Base-by-base conservation (phyloP, 2,113 vertebrate genomes). In the Elephas maximus region DNA sequence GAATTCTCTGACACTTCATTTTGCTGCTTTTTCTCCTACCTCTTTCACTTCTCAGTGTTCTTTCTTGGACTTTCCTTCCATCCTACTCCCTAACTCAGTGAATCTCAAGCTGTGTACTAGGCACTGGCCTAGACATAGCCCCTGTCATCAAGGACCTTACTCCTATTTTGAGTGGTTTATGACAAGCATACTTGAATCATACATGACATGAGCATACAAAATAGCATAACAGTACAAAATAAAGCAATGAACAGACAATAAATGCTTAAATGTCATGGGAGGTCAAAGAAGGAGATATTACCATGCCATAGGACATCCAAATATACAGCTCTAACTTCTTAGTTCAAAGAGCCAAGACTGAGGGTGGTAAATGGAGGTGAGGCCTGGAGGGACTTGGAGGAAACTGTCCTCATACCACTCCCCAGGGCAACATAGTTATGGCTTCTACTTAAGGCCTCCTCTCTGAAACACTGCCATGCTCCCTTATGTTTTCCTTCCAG, bases 401-500 rank as follows among this genome's bases (percentile, higher is more conserved):
- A 85, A 85, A 63, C 10, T 30, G 51, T 17, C 17, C 90, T 81
- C 23, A 37, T 30, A 30, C 12, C 2, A 90, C 44, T 69, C 12
- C 67, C 33, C 80, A 71, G 80, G 37, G 17, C 9, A 78, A 73
- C 3, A 17, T 51, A 88, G 26, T 23, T 81, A 95, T 82, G 33
- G 14, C 10, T 74, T 80, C 44, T 87, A 12, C 80, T 84, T 81
- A 90, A 93, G 37, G 71, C 41, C 41, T 94, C 24, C 23, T 1
- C 20, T 82, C 48, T 96, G 69, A 91, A 88, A 88, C 45, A 91
- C 1, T 91, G 30, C 24, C n/a, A n/a, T 10, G 51, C 6, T 76
- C 33, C 7, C 17, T 91, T 83, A 26, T 28, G 86, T 57, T 93
- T 94, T 63, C 28, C 28, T 94, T 86, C 48, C 93, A 82, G 63